Percentiles rank a stretch among this genome's conserved stretches.
These are phyloP conservation scores for Gymnopithys bicolor DNA, from an alignment of 2,797 vertebrate genomes.

Conservation along the genomic window DNA sequence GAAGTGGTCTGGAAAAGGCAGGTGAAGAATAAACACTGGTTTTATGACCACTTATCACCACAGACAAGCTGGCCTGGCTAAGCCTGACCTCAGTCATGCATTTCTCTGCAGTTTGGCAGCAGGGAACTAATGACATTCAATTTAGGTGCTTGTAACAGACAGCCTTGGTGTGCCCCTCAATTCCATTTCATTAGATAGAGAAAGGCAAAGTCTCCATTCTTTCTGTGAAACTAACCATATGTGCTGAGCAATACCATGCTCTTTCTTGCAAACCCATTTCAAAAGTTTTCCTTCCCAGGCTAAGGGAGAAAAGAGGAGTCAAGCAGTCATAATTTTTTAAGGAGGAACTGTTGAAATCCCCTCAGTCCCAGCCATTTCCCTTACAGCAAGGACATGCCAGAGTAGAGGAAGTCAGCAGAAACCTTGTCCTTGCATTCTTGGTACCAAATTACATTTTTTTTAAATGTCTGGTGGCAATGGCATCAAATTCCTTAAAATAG, in stretches of 20 bases:
- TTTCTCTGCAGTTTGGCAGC: not conserved
- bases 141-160: not conserved
- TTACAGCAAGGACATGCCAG: not conserved
- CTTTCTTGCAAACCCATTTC: not conserved
- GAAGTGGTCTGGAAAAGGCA: not conserved
- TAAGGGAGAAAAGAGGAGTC: not conserved
- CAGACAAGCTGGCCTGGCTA: not conserved
- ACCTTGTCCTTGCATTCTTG: not conserved
- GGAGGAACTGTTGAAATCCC: not conserved
- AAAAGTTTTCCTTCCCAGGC: not conserved
- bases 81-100: not conserved
- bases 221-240: not conserved
- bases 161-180: not conserved
- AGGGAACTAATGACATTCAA: not conserved
- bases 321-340: not conserved
- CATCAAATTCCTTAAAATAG: not conserved
- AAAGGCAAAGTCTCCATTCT: not conserved
- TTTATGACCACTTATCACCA: not conserved
- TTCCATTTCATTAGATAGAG: not conserved
- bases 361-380: not conserved
- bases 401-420: not conserved
- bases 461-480: not conserved
- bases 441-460: not conserved
- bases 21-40: not conserved
- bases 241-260: not conserved